Base-by-base conservation (phyloP, 2,113 vertebrate genomes). In the Xenopus laevis region DNA sequence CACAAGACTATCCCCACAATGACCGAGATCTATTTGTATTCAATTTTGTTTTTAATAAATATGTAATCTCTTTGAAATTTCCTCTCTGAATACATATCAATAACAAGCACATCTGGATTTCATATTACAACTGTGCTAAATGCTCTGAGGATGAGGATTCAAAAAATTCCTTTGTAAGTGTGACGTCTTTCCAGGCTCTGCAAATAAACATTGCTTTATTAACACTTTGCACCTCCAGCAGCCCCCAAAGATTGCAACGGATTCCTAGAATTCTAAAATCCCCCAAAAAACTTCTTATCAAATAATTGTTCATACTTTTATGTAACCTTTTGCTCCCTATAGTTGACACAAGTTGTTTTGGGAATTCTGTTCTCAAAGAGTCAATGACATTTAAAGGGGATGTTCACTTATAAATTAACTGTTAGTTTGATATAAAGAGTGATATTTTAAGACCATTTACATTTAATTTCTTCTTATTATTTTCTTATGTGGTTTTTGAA, bases 151-250 rank as follows among this genome's bases (percentile, higher is more conserved):
- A 58, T 68, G 55, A 33, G 57, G 64, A 58, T 40, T 67, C 40
- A 60, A 63, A 72, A 53, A 63, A 65, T 62, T 40, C 59, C 59
- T 40, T 71, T 23, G 69, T 21, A 72, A 72, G 16, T 65, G 53
- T 66, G 52, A 74, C 63, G 53, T 67, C 17, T 66, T 66, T 74
- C 64, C 44, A 16, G 21, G 13, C 21, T 75, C 7, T 68, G 4
- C 44, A 67, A 67, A 60, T 67, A 67, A 74, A 67, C 64, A 33
- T 13, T 33, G 52, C 33, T 66, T 23, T 46, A 57, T 20, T 65
- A 58, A 46, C 17, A 53, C 10, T 16, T 45, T 20, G 16, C 18
- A 50, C 12, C 47, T 50, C 5, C 1, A 12, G 15, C 15, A 50
- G 15, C 47, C n/a, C 40, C 52, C 27, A 57, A n/a, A 71, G 30